phyloP scores from a whole-genome alignment of 2,888 invertebrate genomes.

The Hetaerina titia region DNA sequence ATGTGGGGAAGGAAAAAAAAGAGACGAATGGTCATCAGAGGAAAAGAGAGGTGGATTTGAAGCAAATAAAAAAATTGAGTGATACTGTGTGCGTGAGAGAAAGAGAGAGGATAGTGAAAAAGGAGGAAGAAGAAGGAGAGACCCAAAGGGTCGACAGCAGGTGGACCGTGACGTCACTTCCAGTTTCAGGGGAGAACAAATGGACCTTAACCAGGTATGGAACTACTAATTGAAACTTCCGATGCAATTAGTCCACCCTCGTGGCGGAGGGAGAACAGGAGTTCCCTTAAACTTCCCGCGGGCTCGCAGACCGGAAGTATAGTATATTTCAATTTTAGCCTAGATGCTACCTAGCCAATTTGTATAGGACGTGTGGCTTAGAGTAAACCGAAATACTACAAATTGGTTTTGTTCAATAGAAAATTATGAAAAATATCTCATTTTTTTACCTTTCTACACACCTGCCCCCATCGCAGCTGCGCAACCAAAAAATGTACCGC shows the following conservation, averaged over 20 bases:
- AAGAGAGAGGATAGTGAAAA: not conserved
- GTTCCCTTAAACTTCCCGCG: not conserved
- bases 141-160: not conserved
- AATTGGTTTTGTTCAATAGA: no score
- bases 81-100: not conserved
- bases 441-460: no score
- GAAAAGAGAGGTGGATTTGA: not conserved
- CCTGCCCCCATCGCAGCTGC: no score
- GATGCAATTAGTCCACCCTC: not conserved
- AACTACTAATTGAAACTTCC: not conserved
- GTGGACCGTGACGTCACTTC: not conserved
- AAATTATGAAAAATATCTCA: no score
- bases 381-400: no score
- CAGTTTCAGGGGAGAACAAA: not conserved
- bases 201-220: not conserved
- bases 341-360: no score
- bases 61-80: conserved; percentile 7
- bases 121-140: not conserved
- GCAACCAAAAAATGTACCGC: no score
- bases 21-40: not conserved
- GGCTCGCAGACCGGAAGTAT: not conserved
- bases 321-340: no score
- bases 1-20: not conserved
- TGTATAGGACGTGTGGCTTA: no score
- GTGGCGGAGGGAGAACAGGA: not conserved